Evolutionary conservation across 2,888 invertebrate genomes (phyloP).

Genomic region (Epiblema foenella): DNA sequence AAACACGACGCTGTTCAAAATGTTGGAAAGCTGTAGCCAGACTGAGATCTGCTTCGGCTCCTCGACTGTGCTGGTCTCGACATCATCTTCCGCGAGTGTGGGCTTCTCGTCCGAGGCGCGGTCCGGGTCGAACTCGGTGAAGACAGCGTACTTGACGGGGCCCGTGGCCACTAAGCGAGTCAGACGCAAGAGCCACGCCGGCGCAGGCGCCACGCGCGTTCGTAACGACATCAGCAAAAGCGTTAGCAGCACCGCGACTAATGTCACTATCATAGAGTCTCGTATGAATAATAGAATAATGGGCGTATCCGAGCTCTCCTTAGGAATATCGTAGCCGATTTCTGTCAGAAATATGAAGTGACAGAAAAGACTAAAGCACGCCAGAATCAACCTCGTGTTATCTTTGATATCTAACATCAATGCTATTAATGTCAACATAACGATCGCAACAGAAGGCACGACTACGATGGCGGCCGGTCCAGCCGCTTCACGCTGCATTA

Average conservation of each 20-base stretch:
- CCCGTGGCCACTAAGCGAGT: conserved; percentile 66
- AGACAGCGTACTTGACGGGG: conserved; percentile 73
- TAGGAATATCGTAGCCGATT: conserved; percentile 85
- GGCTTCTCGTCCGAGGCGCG: conserved; percentile 59
- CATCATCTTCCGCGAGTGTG: conserved; percentile 57
- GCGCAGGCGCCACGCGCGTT: conserved; percentile 61
- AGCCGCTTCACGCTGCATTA: conserved; percentile 84
- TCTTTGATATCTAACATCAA: conserved; percentile 85
- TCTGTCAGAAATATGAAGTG: conserved; percentile 86
- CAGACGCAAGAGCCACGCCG: conserved; percentile 65
- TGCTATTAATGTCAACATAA: conserved; percentile 84
- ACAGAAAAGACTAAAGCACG: conserved; percentile 85
- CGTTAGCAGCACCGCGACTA: conserved; percentile 68
- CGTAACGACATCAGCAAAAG: conserved; percentile 69
- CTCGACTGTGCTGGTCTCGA: conserved; percentile 46
- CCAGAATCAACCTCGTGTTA: conserved; percentile 82
- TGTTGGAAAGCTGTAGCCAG: conserved; percentile 73
- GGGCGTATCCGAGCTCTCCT: conserved; percentile 85
- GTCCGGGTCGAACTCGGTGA: conserved; percentile 75
- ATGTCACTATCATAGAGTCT: conserved; percentile 75
- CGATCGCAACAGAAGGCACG: conserved; percentile 82
- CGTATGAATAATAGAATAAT: conserved; percentile 78
- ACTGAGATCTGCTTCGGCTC: conserved; percentile 58
- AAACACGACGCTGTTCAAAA: conserved; percentile 71
- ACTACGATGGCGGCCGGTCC: conserved; percentile 84